Percentiles rank a stretch among this genome's conserved stretches.
Conservation (phyloP, 2,797 vertebrate genomes). For the Benthosema pterotum region DNA sequence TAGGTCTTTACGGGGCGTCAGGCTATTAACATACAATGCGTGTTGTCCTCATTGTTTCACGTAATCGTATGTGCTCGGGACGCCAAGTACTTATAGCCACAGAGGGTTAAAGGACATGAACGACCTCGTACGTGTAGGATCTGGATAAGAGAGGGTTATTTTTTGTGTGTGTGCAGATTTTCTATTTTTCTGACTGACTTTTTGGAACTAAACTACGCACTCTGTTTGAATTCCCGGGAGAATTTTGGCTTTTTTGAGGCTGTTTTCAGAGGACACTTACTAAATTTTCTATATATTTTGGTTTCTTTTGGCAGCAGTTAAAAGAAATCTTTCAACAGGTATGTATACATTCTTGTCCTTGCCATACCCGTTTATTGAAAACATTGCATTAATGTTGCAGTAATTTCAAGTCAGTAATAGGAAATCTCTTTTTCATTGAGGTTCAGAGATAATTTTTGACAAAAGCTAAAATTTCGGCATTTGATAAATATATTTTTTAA, state of each 20-base stretch:
- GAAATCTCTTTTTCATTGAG: conserved; percentile 4
- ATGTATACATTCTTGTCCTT: conserved; percentile 51
- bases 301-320: conserved; percentile 44
- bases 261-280: conserved; percentile 16
- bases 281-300: conserved; percentile 13
- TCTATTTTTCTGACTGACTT: conserved; percentile 59
- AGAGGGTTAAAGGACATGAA: conserved; percentile 77
- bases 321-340: conserved; percentile 68
- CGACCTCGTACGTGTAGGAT: conserved; percentile 57
- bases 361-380: not conserved
- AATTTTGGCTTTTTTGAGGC: conserved; percentile 26
- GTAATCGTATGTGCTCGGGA: conserved; percentile 60
- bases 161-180: conserved; percentile 41
- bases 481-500: not conserved
- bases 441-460: not conserved
- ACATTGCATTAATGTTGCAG: too few species aligned
- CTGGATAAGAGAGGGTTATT: conserved; percentile 64
- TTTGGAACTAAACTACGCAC: conserved; percentile 63
- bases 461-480: not conserved
- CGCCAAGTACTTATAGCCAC: conserved; percentile 71
- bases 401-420: not conserved
- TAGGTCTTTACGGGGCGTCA: conserved; percentile 68
- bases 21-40: conserved; percentile 75
- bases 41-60: conserved; percentile 70
- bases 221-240: conserved; percentile 49